These are phyloP conservation scores for Leptinotarsa tumamoca DNA, from an alignment of 2,888 invertebrate species.

Conservation along the genomic window DNA sequence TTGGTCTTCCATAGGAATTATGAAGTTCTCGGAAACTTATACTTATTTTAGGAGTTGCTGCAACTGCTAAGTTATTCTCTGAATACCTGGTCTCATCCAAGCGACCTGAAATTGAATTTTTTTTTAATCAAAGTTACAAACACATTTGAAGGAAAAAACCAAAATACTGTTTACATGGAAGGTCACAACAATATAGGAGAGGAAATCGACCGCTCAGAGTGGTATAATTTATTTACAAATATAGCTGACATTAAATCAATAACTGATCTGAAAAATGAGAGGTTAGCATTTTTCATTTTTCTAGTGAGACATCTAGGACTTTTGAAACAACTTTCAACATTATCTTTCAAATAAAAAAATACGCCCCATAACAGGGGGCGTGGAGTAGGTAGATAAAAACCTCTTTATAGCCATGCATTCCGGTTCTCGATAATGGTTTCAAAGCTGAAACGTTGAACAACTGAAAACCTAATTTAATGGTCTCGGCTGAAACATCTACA, in stretches of 20 bases:
- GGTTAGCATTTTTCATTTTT: background rate
- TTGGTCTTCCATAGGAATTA: conserved; percentile 75
- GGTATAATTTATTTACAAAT: background rate
- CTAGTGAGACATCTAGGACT: background rate
- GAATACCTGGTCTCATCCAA: conserved; percentile 48
- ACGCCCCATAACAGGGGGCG: too few species aligned
- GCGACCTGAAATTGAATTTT: conserved; percentile 46
- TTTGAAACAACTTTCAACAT: background rate
- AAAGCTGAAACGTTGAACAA: too few species aligned
- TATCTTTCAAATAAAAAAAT: too few species aligned
- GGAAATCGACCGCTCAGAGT: too few species aligned
- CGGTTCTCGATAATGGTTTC: too few species aligned
- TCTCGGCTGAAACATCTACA: too few species aligned
- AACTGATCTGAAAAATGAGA: conserved; percentile 4
- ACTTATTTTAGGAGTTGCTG: conserved; percentile 56
- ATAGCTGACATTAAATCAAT: background rate
- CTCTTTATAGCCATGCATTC: too few species aligned
- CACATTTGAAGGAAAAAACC: too few species aligned
- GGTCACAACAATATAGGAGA: too few species aligned
- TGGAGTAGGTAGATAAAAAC: too few species aligned
- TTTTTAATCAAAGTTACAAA: background rate
- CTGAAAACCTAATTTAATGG: too few species aligned
- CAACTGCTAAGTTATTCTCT: conserved; percentile 29
- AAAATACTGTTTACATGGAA: too few species aligned
- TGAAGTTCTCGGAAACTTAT: conserved; percentile 79